These are phyloP conservation scores for Garrulus glandarius DNA, from an alignment of 2,797 vertebrate species.

Conservation along the genomic window DNA sequence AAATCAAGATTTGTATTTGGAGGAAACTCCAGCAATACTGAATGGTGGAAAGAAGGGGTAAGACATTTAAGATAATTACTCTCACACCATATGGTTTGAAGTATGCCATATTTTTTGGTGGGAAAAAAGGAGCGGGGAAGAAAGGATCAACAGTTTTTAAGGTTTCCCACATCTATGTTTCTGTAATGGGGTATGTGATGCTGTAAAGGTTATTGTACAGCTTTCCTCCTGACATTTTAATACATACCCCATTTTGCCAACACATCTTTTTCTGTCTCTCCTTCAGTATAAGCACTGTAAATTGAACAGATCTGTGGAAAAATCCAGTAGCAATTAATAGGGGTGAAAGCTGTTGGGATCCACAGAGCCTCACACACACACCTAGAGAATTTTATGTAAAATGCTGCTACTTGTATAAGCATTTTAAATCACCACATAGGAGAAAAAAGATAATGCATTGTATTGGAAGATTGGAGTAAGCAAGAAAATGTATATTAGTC, in stretches of 20 bases:
- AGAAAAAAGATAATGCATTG: not conserved
- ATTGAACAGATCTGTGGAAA: not conserved
- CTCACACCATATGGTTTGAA: not conserved
- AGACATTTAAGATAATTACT: not conserved
- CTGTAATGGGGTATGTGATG: not conserved
- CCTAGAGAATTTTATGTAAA: not conserved
- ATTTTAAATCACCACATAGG: not conserved
- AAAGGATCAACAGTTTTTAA: not conserved
- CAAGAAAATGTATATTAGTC: not conserved
- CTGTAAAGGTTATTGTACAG: not conserved
- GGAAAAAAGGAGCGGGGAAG: not conserved
- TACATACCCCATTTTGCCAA: not conserved
- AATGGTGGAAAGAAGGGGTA: not conserved
- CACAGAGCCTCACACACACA: not conserved
- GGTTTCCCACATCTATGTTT: not conserved
- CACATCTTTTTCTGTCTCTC: not conserved
- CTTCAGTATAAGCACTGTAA: not conserved
- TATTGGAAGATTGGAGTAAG: not conserved
- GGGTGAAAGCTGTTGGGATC: not conserved
- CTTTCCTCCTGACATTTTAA: not conserved
- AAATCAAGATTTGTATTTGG: not conserved
- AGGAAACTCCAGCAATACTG: not conserved
- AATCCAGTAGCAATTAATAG: not conserved
- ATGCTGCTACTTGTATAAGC: not conserved
- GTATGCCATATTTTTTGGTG: not conserved